Evolutionary conservation across 2,113 vertebrate species (phyloP).

Genomic region (Helogale parvula): DNA sequence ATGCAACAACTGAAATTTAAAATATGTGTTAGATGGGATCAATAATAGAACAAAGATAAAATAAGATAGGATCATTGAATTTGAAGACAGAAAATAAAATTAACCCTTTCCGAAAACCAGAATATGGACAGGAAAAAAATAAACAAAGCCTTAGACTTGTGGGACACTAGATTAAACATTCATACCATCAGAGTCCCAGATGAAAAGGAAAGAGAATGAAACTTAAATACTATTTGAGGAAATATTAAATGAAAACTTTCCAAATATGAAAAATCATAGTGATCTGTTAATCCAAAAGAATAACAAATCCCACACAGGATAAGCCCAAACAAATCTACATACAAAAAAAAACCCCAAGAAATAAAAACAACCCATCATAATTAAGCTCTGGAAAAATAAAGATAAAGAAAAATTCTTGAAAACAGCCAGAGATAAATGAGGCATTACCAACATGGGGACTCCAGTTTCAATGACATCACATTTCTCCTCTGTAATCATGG

Average conservation of each 20-base stretch:
- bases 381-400: not conserved
- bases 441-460: not conserved
- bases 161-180: not conserved
- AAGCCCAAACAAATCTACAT: not conserved
- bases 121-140: not conserved
- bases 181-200: not conserved
- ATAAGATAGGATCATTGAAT: not conserved
- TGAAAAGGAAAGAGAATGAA: not conserved
- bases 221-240: not conserved
- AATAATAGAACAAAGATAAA: not conserved
- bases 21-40: not conserved
- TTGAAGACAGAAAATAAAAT: not conserved
- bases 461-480: not conserved
- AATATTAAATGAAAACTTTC: not conserved
- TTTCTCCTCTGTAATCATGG: not conserved
- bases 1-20: not conserved
- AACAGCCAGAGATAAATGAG: not conserved
- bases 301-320: not conserved
- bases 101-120: not conserved
- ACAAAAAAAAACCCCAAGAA: not conserved
- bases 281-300: not conserved
- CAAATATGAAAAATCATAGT: not conserved
- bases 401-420: not conserved
- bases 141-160: not conserved
- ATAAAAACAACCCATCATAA: not conserved